phyloP scores from a whole-genome alignment of 2,113 vertebrate species.

The Seriola rivoliana region DNA sequence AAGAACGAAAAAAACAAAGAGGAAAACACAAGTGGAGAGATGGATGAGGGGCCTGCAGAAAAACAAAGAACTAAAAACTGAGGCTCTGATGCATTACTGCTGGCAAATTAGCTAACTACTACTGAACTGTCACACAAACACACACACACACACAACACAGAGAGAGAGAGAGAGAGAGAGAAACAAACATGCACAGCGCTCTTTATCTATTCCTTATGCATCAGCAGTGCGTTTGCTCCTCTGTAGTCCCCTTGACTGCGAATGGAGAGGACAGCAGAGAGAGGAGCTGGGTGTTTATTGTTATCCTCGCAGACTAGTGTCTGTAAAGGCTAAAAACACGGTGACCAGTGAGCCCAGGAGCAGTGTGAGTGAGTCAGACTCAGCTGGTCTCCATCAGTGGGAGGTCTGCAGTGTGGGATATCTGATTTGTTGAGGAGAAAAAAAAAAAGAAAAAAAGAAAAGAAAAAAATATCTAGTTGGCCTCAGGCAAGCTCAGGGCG shows the following conservation, averaged over 20 bases:
- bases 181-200: not conserved
- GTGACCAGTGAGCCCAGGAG: slow-evolving; percentile 57
- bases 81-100: slow-evolving; percentile 58
- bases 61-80: slow-evolving; percentile 51
- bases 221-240: slow-evolving; percentile 53
- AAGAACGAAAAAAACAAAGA: slow-evolving; percentile 16
- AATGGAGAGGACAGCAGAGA: slow-evolving; percentile 59
- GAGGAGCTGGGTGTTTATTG: slow-evolving; percentile 58
- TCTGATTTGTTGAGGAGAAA: slow-evolving; percentile 55
- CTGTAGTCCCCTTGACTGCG: slow-evolving; percentile 55
- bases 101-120: slow-evolving; percentile 61
- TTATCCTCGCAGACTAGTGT: slow-evolving; percentile 59
- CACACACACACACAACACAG: not conserved
- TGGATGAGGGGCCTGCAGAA: slow-evolving; percentile 34
- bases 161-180: not conserved
- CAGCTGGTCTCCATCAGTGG: slow-evolving; percentile 67
- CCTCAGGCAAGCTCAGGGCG: slow-evolving; percentile 49
- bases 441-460: not conserved
- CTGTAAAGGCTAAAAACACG: slow-evolving; percentile 64
- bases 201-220: slow-evolving; percentile 59
- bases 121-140: slow-evolving; percentile 9
- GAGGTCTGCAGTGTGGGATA: slow-evolving; percentile 58
- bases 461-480: slow-evolving; percentile 32
- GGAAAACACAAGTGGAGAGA: slow-evolving; percentile 23
- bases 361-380: slow-evolving; percentile 70